Base-by-base conservation (phyloP, 1,140 invertebrate species). In the Bombus difficillimus region DNA sequence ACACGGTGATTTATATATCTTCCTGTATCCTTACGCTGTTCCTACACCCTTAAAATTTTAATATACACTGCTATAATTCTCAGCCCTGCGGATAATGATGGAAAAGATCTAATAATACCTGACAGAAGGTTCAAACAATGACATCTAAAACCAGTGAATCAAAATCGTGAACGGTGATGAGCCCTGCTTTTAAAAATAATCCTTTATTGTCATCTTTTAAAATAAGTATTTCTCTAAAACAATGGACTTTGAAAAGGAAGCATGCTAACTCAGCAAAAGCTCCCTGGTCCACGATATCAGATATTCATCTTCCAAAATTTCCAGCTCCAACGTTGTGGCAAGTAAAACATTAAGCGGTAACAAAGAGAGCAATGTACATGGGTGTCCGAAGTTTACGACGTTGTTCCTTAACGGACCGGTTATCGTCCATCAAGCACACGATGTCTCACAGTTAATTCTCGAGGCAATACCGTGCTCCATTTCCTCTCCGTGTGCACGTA, bases 341-440 rank as follows among this genome's bases (percentile, higher is more conserved):
- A 81, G 25, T 53, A 34, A 53, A 81, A 22, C 43, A 39, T 64
- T 57, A 66, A 59, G 5, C 53, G 12, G 13, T n/a, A 28, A 13
- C 74, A 12, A 57, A 13, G 34, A 37, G 12, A 76, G 13, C 25
- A 8, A 18, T 10, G n/a, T 47, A 66, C n/a, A 25, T 62, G 15
- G 39, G 10, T 66, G 76, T 79, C 39, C n/a, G 28, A 79, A 79
- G 39, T 79, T 79, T 43, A 32, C 76, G n/a, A 66, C 62, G 41
- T 66, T 22, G 62, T 66, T 79, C 15, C 59, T 41, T 32, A 47
- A 43, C 39, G n/a, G 34, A 79, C 39, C 47, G 62, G 43, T 77
- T 32, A 77, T 77, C 59, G 75, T 66, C 76, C 62, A 66, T 79
- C 76, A 79, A 66, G 76, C 64, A 43, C 12, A 12, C 77, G 9